Base-by-base conservation (phyloP, 2,797 vertebrate genomes). In the Gymnothorax reevesii region DNA sequence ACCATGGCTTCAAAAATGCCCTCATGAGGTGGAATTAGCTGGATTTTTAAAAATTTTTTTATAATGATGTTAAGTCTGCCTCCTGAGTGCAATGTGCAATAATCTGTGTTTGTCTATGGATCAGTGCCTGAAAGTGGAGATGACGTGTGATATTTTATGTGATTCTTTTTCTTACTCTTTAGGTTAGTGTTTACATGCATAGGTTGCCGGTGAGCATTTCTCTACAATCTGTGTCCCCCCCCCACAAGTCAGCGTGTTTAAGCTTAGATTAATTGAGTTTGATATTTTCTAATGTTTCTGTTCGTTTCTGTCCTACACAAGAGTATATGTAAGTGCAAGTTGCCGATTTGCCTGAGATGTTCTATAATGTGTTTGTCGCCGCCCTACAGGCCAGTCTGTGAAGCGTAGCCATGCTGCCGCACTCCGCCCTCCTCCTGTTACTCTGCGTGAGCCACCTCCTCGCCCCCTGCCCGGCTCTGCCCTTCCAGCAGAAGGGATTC, bases 401-500 rank as follows among this genome's bases (percentile, higher is more conserved):
- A 83, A 80, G 86, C 27, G 82, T 92, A 88, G 64, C 77, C 84
- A 96, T 96, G 96, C 82, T 94, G 89, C 91, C 90, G 88, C 89
- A 92, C 80, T 91, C 85, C 89, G 92, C 88, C 88, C 71, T 95
- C 87, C 89, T 94, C 86, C 91, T 96, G 88, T 83, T 95, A 89
- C 93, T 96, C 64, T 94, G 92, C 57, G 83, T 91, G 88, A 90
- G 95, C 90, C 93, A 92, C 91, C 92, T 96, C 88, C 90, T 95
- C 69, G 87, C 92, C 0, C 77, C 91, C 71, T 95, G 94, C 85
- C 89, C 94, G 49, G 94, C 96, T 66, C 92, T 97, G 88, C 97
- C 97, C 85, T 98, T 98, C 60, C 97, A 97, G 92, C 97, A 98
- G 91, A 97, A 88, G 89, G 97, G 95, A 90, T 98, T 98, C 96